These are phyloP conservation scores for Polypedilum vanderplanki DNA, from an alignment of 1,140 invertebrate species.

Conservation along the genomic window DNA sequence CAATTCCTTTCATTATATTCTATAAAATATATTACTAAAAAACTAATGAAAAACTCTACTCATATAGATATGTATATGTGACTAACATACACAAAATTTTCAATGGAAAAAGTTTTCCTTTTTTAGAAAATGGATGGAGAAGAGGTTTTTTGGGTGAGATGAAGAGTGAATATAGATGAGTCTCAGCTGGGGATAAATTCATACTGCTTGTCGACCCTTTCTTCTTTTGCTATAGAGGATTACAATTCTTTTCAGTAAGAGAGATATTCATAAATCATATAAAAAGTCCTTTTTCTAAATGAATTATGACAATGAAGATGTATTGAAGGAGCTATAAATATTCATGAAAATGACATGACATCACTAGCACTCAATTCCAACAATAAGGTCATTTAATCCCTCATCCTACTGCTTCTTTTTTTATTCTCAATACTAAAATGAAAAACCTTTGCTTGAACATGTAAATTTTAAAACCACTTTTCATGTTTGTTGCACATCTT, in stretches of 20 bases:
- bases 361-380: background rate
- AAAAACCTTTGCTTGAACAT: constrained; percentile 17
- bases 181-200: constrained; percentile 10
- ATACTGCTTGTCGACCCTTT: background rate
- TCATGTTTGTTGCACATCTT: constrained; percentile 9
- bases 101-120: background rate
- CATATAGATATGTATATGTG: background rate
- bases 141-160: background rate
- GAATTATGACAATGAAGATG: too few species aligned
- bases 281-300: too few species aligned
- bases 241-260: too few species aligned
- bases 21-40: background rate
- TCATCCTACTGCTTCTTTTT: background rate
- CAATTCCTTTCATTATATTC: constrained; percentile 12
- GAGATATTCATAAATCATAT: too few species aligned
- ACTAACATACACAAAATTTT: background rate
- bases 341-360: background rate
- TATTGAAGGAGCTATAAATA: too few species aligned
- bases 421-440: background rate
- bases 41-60: background rate
- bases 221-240: too few species aligned
- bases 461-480: constrained; percentile 19
- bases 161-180: constrained; percentile 2
- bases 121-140: background rate
- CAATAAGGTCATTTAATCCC: constrained; percentile 10